Percentiles rank a stretch among this genome's conserved stretches.
These are phyloP conservation scores for Rana temporaria DNA, from an alignment of 2,113 vertebrate genomes.

Conservation along the genomic window DNA sequence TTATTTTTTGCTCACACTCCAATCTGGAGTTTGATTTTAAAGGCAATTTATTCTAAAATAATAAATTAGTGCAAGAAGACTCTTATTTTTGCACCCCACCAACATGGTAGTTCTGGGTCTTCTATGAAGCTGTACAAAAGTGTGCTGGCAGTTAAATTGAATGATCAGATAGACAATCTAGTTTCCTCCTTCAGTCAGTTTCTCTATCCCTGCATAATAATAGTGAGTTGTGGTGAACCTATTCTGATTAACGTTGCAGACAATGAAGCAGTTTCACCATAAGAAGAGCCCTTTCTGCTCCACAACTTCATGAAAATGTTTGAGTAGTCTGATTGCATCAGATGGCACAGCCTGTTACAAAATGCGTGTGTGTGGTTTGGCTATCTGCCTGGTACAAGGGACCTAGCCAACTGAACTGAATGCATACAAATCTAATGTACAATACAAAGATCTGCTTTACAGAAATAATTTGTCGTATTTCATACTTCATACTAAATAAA, in stretches of 20 bases:
- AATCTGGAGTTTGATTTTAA: no score
- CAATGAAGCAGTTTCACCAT: not conserved
- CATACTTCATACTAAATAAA: no score
- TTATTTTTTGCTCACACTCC: no score
- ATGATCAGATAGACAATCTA: not conserved
- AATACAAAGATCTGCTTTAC: not conserved
- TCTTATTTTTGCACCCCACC: no score
- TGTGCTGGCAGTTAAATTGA: not conserved
- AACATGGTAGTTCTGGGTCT: no score
- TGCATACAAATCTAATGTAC: not conserved
- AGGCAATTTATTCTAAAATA: no score
- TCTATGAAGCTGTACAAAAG: no score
- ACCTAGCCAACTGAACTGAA: slow-evolving; percentile 4
- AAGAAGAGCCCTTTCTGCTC: not conserved
- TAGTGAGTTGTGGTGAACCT: not conserved
- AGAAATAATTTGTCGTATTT: no score
- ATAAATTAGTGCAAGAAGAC: no score
- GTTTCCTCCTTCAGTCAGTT: not conserved
- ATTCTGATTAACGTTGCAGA: not conserved
- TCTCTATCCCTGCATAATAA: not conserved
- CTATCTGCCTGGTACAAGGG: not conserved
- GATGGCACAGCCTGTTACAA: not conserved
- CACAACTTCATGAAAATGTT: not conserved
- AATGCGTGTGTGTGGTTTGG: slow-evolving; percentile 12
- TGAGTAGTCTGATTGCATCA: slow-evolving; percentile 10